A percentile compares a stretch with the other conserved stretches of the same genome.
These are phyloP conservation scores for Myrmecophaga tridactyla DNA, from an alignment of 2,113 vertebrate species.

Conservation along the genomic window DNA sequence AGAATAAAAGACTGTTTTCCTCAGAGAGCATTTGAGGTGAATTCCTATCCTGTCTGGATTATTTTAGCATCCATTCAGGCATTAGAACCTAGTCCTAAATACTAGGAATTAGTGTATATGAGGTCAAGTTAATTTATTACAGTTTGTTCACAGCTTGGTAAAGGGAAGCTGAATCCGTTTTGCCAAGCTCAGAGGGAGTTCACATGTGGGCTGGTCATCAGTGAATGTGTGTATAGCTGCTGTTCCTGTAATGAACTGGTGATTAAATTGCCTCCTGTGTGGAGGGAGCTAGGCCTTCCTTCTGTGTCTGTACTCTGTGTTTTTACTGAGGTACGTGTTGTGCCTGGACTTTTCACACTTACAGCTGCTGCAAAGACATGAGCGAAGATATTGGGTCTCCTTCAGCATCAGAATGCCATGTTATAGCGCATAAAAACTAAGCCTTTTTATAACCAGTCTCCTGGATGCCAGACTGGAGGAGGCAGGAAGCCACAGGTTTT, in stretches of 20 bases:
- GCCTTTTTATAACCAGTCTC: neutral
- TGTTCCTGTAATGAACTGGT: slow-evolving; percentile 45
- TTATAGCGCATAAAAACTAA: neutral
- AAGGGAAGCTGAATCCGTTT: slow-evolving; percentile 1
- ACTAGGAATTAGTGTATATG: neutral
- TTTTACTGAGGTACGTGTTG: slow-evolving; percentile 34
- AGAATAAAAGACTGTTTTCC: slow-evolving; percentile 62
- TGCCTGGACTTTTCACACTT: neutral
- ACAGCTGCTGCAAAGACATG: neutral
- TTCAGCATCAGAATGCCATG: neutral
- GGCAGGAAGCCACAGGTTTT: neutral
- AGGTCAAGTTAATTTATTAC: slow-evolving; percentile 34
- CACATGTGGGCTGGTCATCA: neutral
- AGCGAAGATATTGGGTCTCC: neutral
- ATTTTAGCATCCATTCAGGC: slow-evolving; percentile 39
- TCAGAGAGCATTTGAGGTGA: slow-evolving; percentile 39
- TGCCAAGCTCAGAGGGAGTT: slow-evolving; percentile 15
- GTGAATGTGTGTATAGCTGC: slow-evolving; percentile 6
- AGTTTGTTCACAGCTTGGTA: slow-evolving; percentile 3
- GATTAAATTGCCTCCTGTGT: slow-evolving; percentile 28
- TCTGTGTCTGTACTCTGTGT: neutral
- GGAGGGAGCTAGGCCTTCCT: neutral
- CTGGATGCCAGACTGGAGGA: neutral
- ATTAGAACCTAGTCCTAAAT: slow-evolving; percentile 15
- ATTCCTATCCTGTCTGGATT: slow-evolving; percentile 29